phyloP scores from a whole-genome alignment of 92 coral and sea anemone species.

The Galaxea fascicularis region DNA sequence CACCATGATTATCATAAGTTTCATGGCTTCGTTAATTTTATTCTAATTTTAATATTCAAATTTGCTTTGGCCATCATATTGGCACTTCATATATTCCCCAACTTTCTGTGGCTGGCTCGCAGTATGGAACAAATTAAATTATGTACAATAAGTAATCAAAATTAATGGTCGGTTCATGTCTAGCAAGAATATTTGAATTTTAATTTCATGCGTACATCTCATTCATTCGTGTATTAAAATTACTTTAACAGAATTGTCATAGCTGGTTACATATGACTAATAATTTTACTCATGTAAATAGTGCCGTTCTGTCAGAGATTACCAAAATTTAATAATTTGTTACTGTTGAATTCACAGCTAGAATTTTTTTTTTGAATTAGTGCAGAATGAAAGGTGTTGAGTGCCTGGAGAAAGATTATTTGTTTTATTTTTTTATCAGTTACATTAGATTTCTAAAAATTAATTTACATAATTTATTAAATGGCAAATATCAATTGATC shows the following conservation, averaged over 20 bases:
- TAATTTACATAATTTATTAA: too few relatives aligned
- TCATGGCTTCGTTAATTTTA: too few relatives aligned
- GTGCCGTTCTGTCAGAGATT: not conserved
- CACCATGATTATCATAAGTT: too few relatives aligned
- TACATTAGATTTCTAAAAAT: too few relatives aligned
- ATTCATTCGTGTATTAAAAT: not conserved
- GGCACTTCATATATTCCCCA: not conserved
- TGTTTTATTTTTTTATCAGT: too few relatives aligned
- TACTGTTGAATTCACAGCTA: not conserved
- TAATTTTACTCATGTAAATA: not conserved
- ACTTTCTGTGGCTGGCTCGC: slow-evolving; percentile 33
- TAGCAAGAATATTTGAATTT: not conserved
- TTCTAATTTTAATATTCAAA: not conserved
- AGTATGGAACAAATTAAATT: not conserved
- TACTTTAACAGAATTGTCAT: not conserved
- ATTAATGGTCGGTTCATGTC: not conserved
- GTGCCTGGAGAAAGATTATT: not conserved
- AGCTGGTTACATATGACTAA: not conserved
- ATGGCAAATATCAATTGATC: too few relatives aligned
- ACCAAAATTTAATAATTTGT: not conserved
- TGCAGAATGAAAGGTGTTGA: not conserved
- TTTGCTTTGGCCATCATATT: not conserved
- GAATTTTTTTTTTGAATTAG: too few relatives aligned
- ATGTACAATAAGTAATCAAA: not conserved
- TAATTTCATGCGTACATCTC: not conserved